phyloP scores from a whole-genome alignment of 2,113 vertebrate genomes.

The Capreolus pygargus region DNA sequence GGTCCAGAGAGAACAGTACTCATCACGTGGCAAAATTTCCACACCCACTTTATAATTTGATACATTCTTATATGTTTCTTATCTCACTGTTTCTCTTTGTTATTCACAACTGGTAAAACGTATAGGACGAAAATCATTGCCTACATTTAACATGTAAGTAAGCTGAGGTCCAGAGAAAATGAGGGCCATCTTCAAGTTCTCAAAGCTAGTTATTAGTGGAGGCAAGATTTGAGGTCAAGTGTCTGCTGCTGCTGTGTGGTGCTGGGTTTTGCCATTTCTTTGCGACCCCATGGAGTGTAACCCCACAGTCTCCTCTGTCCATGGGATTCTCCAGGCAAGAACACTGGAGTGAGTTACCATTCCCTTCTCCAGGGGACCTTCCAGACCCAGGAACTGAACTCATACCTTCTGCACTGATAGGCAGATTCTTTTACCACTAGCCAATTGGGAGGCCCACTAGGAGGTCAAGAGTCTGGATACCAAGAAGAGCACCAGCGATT shows the following conservation, averaged over 20 bases:
- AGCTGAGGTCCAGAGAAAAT: background rate
- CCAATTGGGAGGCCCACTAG: background rate
- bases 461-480: background rate
- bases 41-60: background rate
- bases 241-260: background rate
- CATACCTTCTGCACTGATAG: background rate
- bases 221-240: background rate
- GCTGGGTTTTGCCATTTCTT: background rate
- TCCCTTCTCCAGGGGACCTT: background rate
- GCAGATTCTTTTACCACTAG: background rate
- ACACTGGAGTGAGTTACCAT: background rate
- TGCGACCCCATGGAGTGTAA: background rate
- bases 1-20: background rate
- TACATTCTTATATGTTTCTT: background rate
- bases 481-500: background rate
- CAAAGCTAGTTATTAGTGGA: background rate
- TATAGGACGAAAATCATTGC: background rate
- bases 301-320: background rate
- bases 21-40: background rate
- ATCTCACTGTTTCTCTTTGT: background rate
- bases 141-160: background rate
- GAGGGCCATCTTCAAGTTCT: background rate
- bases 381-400: background rate
- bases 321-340: background rate
- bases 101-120: background rate